phyloP scores from a whole-genome alignment of 2,797 vertebrate genomes.

The Oreortyx pictus region DNA sequence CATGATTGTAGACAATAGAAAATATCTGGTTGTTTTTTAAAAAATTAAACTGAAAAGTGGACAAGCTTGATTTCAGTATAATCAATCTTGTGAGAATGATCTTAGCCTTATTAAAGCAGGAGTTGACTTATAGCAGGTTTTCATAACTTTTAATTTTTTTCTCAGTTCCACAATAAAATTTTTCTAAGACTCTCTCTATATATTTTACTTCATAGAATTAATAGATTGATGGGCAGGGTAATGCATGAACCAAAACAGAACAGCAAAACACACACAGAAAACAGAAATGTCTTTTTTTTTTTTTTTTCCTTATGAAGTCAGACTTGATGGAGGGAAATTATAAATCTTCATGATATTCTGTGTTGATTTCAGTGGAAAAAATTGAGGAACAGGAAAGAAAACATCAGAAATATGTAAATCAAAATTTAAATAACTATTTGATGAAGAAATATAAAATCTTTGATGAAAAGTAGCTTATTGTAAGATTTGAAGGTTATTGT shows the following conservation, averaged over 20 bases:
- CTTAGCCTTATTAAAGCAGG: neutral
- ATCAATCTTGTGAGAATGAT: neutral
- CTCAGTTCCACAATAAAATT: fast-evolving
- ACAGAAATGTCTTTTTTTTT: neutral
- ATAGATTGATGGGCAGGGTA: fast-evolving
- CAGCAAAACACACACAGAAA: neutral
- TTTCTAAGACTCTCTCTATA: fast-evolving
- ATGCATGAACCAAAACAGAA: neutral
- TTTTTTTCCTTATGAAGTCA: neutral
- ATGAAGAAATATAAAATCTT: too few relatives aligned
- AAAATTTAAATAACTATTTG: neutral
- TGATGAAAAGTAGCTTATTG: too few relatives aligned
- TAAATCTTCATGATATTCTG: neutral
- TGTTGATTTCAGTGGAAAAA: neutral
- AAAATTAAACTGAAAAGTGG: neutral
- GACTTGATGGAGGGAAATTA: neutral
- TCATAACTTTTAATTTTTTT: neutral
- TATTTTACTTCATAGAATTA: neutral
- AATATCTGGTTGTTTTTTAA: too few relatives aligned
- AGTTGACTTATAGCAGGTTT: fast-evolving
- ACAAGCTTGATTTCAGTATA: neutral
- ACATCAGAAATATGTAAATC: neutral
- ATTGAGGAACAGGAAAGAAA: neutral
- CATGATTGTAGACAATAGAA: too few relatives aligned
- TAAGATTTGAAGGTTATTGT: too few relatives aligned